Base-by-base conservation (phyloP, 2,113 vertebrate species). In the Alligator mississippiensis region DNA sequence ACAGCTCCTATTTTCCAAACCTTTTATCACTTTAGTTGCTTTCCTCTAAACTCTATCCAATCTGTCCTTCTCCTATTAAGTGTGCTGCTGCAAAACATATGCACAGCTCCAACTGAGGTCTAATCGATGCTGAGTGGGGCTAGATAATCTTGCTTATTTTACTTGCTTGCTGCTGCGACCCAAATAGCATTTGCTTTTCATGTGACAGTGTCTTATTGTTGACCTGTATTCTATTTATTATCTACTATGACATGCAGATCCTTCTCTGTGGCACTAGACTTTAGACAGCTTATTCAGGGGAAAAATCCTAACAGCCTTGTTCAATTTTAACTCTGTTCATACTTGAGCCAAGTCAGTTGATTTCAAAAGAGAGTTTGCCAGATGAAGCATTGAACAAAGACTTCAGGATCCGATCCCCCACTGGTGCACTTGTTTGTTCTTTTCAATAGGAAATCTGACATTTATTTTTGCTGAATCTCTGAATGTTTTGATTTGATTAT, bases 401-500 rank as follows among this genome's bases (percentile, higher is more conserved):
- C 74, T 58, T 93, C 54, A 86, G 82, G 84, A 89, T 94, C 3
- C 83, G 24, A 9, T 85, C 92, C 85, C 80, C 87, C 77, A 22
- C 86, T 55, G 15, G 81, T 88, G 27, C 47, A 11, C 80, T 93
- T 96, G 79, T 92, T 93, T 96, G 57, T 83, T 94, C 74, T 90
- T 92, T 94, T 90, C 77, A 90, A 25, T 68, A 74, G 60, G 79
- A 94, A 58, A 19, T 84, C 95, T 95, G 86, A 89, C 82, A 61
- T 91, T 93, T 93, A 79, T 90, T 96, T 90, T 84, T 88, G 7
- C 78, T 78, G 92, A 93, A 76, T 93, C 79, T 74, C 19, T 30
- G 55, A 63, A 90, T 90, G 94, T 95, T 96, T 87, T 90, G 68
- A 85, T 94, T 92, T 92, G 82, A 93, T 97, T 94, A 81, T 90